Base-by-base conservation (phyloP, 2,888 invertebrate species). In the Macrophya annulata region DNA sequence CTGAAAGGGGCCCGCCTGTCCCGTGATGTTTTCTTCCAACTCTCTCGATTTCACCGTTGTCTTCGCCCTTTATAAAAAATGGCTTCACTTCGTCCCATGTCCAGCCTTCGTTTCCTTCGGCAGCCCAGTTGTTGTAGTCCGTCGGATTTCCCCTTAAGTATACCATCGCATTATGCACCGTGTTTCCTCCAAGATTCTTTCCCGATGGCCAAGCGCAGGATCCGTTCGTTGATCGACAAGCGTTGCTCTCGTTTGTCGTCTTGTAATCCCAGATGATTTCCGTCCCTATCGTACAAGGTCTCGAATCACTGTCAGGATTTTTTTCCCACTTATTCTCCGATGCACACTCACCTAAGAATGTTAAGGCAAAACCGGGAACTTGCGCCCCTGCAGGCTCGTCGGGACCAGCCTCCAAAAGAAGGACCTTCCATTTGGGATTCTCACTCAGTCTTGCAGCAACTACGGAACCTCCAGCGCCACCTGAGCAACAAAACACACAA, bases 61-160 rank as follows among this genome's bases (percentile, higher is more conserved):
- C 31, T 31, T 31, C 31, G 3, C 31, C 31, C 31, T 31, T 31
- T 31, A 2, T 31, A 31, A 31, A 31, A 31, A 31, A 31, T 3
- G 31, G 31, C 31, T 31, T 3, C 10, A 97, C 95, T 95, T 92
- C 96, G n/a, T 94, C 94, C 95, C 97, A 97, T 6, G 96, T 94
- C 97, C 97, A 97, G n/a, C 96, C 97, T 0, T 93, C 90, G 59
- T 97, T 97, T 0, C 97, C 97, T 86, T 95, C 95, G 15, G 94
- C 94, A 3, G 95, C 96, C 97, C 97, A 97, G 12, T 95, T 94
- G 31, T 31, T 31, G 31, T 31, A 31, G 31, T 31, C 31, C 31
- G 31, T 31, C 1, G 31, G 31, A 31, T 31, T 31, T 31, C 31
- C 31, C 31, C 31, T 31, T 3, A 31, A 31, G 31, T 31, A 31